Evolutionary conservation across 2,797 vertebrate genomes (phyloP), one percentile per base, ranked within the genome.

Genomic region (Sebastes variabilis): DNA sequence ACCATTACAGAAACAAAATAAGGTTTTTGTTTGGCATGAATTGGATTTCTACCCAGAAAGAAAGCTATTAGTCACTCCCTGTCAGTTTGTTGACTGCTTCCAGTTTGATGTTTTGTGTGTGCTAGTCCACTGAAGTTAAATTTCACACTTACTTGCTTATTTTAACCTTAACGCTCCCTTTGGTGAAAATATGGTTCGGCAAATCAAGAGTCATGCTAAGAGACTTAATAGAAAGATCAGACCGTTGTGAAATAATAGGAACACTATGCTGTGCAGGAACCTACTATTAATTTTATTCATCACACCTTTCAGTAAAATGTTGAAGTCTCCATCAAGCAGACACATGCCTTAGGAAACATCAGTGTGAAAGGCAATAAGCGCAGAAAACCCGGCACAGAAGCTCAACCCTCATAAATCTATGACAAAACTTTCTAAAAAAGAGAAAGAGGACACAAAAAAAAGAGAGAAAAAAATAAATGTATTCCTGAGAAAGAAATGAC

Each of bases 1-100:
- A 93, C 93, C 89, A 93, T 94, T 95, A 94, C 91, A 93, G 94
- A 95, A 95, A 95, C 93, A 93, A 95, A 96, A 96, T 95, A 96
- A 94, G 95, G 89, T 95, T 94, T 94, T 94, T 95, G 95, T 95
- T 94, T 94, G 94, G 91, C 93, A 94, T 93, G 93, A 95, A 96
- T 96, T 96, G 94, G 93, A 94, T 95, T 94, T 94, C 86, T 84
- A 88, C 81, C 83, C 81, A 68, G 88, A 88, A 91, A 88, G 88
- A 93, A 95, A 93, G 90, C 93, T 93, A 95, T 95, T 95, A 95
- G 93, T 95, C 94, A 95, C 92, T 94, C 91, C 88, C 90, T 90
- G 93, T 94, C 91, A 94, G 93, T 93, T 94, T 90, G 89, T 89
- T 92, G 93, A 92, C 92, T 92, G 93, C 89, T 84, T 82, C 56